Base-by-base conservation (phyloP, 2,888 invertebrate genomes). In the Meiosimyza platycephala region DNA sequence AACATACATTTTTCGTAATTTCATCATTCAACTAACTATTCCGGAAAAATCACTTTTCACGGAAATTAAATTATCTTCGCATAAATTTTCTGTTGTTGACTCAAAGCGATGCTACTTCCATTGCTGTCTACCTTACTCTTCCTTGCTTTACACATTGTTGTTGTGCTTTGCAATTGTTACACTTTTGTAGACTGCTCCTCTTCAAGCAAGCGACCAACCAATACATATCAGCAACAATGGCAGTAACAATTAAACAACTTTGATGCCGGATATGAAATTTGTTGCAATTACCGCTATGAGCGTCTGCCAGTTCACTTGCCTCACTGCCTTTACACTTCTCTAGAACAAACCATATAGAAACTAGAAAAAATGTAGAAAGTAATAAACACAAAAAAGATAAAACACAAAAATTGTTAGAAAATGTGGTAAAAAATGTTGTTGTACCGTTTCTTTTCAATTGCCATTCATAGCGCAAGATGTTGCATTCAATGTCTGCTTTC, bases 191-290 rank as follows among this genome's bases (percentile, higher is more conserved):
- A 40, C 47, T 48, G 15, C 62, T 13, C 13, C 54, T 54, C 40
- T 9, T 40, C 40, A 2, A 9, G 9, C 9, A n/a, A n/a, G n/a
- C n/a, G n/a, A n/a, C n/a, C n/a, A 40, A 9, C 9, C 40, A 40
- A 40, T 18, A 40, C 40, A 18, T 28, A 28, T 28, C 33, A 18
- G 54, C 54, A 33, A 33, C 15, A 13, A 33, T 16, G n/a, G n/a
- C 1, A 40, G 9, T 40, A 40, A 55, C 55, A 55, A 55, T 67
- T 67, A 67, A 67, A 40, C 50, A 55, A 4, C 54, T 67, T 50
- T 67, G n/a, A 40, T 55, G 66, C 40, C 66, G 55, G 66, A 67
- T 67, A 67, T 47, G 16, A 67, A 67, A 55, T 67, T 55, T 55
- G 54, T 47, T 67, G 54, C 54, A 67, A 67, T 55, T 64, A 40